phyloP scores from a whole-genome alignment of 2,113 vertebrate genomes.

The Platysternon megacephalum region DNA sequence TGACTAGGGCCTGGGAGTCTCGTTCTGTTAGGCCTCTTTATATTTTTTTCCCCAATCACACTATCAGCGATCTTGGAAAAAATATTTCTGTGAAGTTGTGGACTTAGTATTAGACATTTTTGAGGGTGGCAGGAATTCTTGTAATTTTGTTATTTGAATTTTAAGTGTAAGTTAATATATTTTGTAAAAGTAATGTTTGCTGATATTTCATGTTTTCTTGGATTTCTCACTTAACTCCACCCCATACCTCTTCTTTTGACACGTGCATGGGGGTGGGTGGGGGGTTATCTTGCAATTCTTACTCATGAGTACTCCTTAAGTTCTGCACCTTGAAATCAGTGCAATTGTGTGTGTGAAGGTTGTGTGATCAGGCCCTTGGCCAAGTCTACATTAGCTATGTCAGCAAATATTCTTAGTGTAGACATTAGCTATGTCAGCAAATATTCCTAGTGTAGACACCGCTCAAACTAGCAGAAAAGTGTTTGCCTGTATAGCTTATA shows the following conservation, averaged over 20 bases:
- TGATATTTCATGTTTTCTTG: fast-evolving
- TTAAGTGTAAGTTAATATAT: background rate
- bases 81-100: background rate
- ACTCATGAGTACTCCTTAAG: background rate
- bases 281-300: background rate
- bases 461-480: background rate
- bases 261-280: too few species aligned
- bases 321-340: background rate
- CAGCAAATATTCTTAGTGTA: background rate
- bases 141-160: background rate
- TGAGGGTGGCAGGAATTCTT: background rate
- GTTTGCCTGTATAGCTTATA: background rate
- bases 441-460: background rate
- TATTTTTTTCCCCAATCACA: fast-evolving
- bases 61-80: background rate
- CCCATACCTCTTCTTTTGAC: background rate
- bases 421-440: background rate
- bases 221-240: background rate
- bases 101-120: background rate
- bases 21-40: fast-evolving
- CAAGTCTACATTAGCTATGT: background rate
- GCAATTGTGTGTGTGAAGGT: background rate
- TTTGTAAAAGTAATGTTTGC: background rate
- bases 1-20: background rate
- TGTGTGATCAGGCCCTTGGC: background rate